A percentile compares a stretch with the other conserved stretches of the same genome.
phyloP scores from a whole-genome alignment of 2,888 invertebrate species.

The Exocentrus adspersus region DNA sequence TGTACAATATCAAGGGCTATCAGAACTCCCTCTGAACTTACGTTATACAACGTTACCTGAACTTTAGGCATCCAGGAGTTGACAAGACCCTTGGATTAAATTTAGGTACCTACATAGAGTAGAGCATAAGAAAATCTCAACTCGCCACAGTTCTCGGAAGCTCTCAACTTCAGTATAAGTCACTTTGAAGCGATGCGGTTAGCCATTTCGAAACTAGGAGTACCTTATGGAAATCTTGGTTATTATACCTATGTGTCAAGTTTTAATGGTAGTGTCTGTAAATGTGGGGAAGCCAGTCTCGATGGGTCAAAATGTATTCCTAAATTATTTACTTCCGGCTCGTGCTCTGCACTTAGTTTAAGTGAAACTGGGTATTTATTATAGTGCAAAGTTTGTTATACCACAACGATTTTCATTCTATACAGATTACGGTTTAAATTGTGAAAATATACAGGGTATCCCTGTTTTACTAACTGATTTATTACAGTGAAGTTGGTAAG shows the following conservation, averaged over 20 bases:
- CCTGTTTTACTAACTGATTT: no score
- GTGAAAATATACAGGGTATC: no score
- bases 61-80: conserved; percentile 33
- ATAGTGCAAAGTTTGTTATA: background rate
- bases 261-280: conserved; percentile 16
- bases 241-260: conserved; percentile 15
- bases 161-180: conserved; percentile 40
- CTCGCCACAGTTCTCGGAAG: conserved; percentile 37
- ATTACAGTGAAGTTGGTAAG: no score
- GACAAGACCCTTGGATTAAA: conserved; percentile 41
- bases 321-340: background rate
- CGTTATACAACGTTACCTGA: conserved; percentile 37
- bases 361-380: background rate
- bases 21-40: conserved; percentile 21
- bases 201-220: conserved; percentile 31
- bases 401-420: background rate
- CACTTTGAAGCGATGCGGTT: conserved; percentile 42
- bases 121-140: conserved; percentile 41
- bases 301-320: background rate
- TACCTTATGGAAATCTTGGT: conserved; percentile 17
- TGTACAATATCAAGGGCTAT: background rate
- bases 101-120: conserved; percentile 27
- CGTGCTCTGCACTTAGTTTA: conserved; percentile 4
- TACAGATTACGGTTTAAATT: no score
- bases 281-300: conserved; percentile 1